Percentiles rank a stretch among this genome's conserved stretches.
phyloP scores from a whole-genome alignment of 2,113 vertebrate genomes.

The Laticauda colubrina region DNA sequence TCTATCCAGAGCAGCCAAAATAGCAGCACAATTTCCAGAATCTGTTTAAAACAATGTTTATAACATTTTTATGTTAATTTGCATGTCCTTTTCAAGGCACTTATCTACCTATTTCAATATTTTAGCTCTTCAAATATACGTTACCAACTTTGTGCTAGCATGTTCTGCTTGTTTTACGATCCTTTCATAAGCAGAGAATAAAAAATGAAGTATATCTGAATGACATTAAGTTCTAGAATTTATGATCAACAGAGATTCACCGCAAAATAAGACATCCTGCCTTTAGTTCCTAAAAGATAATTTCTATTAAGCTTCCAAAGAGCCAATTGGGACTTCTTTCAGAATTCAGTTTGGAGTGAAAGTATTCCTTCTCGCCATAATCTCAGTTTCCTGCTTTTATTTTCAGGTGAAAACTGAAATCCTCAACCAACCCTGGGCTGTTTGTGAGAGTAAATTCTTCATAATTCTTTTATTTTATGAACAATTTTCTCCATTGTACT shows the following conservation, averaged over 20 bases:
- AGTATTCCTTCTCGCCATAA: not conserved
- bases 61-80: not conserved
- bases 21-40: not conserved
- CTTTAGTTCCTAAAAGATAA: not conserved
- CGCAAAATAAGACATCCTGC: not conserved
- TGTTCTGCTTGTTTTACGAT: not conserved
- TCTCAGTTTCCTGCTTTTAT: not conserved
- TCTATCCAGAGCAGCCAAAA: not conserved
- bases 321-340: not conserved
- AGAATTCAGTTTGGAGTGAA: not conserved
- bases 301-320: not conserved
- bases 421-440: not conserved
- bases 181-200: not conserved
- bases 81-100: not conserved
- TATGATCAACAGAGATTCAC: not conserved
- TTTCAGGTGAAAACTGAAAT: not conserved
- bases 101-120: not conserved
- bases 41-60: not conserved
- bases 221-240: not conserved
- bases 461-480: not conserved
- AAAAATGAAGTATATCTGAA: not conserved
- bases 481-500: not conserved
- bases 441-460: not conserved
- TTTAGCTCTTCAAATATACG: not conserved
- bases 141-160: not conserved